Base-by-base conservation (phyloP, 2,797 vertebrate genomes). In the Macrochelys suwanniensis region DNA sequence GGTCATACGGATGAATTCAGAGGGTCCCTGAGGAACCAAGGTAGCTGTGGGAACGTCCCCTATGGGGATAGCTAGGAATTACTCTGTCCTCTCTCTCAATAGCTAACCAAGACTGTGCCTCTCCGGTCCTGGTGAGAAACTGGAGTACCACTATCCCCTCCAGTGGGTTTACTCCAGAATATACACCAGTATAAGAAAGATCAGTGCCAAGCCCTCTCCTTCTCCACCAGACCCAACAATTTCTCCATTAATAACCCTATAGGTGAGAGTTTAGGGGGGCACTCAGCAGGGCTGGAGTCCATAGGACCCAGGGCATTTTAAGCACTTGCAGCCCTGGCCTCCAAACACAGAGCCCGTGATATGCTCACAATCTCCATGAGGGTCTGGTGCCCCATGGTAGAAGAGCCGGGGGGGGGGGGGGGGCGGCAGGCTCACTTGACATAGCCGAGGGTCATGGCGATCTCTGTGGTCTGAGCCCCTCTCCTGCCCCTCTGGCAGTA, bases 401-500 rank as follows among this genome's bases (percentile, higher is more conserved):
- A 3, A 25, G 50, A 53, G 45, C 42, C 5, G 6, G 4, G 3
- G 10, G 9, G 56, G 28, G 42, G 28, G 19, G 42, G n/a, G n/a
- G n/a, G n/a, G n/a, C n/a, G 45, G 61, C 19, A n/a, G 71, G 7
- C 85, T 87, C 98, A 99, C 99, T 98, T 98, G 45, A 88, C 51
- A 45, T 98, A 99, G 85, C 99, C 99, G 1, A 98, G 96, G 31
- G 91, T 9, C 7, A 9, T 68, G 51, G 98, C 99, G 23, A 98
- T 98, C n/a, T 94, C 87, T 2, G 98, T 98, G 78, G 99, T 99
- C 26, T 12, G 33, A 25, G 2, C 91, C 11, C 98, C 99, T 89
- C 98, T 97, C 15, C 11, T 96, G 65, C 99, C 99, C 81, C 98
- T 42, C 74, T 98, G 98, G 94, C 99, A 99, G 96, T 99, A 98